Percentiles rank a stretch among this genome's conserved stretches.
Evolutionary conservation across 2,797 vertebrate species (phyloP).

Genomic region (Astyanax mexicanus): DNA sequence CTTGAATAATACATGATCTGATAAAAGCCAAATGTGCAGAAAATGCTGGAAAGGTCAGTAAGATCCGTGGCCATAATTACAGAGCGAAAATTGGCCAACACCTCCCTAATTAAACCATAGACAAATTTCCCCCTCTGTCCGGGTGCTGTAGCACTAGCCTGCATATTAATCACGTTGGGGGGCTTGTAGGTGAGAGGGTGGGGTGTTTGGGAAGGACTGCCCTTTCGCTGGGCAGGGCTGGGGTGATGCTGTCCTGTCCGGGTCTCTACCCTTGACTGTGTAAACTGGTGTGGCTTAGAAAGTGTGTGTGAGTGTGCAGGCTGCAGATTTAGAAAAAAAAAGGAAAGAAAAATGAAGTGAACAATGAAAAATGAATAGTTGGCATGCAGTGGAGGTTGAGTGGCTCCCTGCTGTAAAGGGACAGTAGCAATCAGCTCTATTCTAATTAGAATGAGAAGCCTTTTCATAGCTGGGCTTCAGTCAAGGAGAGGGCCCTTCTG

Average conservation of each 20-base stretch:
- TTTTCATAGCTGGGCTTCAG: slow-evolving; percentile 52
- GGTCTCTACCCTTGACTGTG: slow-evolving; percentile 30
- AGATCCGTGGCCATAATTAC: slow-evolving; percentile 77
- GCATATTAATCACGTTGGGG: slow-evolving; percentile 78
- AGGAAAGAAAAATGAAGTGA: slow-evolving; percentile 50
- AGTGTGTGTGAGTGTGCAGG: slow-evolving; percentile 56
- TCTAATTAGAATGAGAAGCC: slow-evolving; percentile 66
- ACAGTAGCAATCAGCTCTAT: slow-evolving; percentile 62
- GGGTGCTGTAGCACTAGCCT: slow-evolving; percentile 68
- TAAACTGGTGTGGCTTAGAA: slow-evolving; percentile 47
- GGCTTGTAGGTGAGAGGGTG: too few species aligned
- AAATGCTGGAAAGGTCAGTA: slow-evolving; percentile 81
- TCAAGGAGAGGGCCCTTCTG: slow-evolving; percentile 32
- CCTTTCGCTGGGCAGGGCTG: slow-evolving; percentile 33
- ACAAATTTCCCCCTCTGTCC: slow-evolving; percentile 74
- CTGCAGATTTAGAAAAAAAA: slow-evolving; percentile 41
- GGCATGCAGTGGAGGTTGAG: slow-evolving; percentile 63
- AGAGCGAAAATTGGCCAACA: slow-evolving; percentile 78
- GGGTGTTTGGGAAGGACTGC: slow-evolving; percentile 56
- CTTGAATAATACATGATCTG: slow-evolving; percentile 83
- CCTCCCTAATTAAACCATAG: slow-evolving; percentile 81
- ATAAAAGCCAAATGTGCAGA: slow-evolving; percentile 81
- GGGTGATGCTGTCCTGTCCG: neutral
- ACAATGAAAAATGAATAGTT: slow-evolving; percentile 61
- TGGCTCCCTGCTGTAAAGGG: slow-evolving; percentile 65